A percentile compares a stretch with the other conserved stretches of the same genome.
Evolutionary conservation across 2,797 vertebrate genomes (phyloP).

Genomic region (Lithobates sylvaticus): DNA sequence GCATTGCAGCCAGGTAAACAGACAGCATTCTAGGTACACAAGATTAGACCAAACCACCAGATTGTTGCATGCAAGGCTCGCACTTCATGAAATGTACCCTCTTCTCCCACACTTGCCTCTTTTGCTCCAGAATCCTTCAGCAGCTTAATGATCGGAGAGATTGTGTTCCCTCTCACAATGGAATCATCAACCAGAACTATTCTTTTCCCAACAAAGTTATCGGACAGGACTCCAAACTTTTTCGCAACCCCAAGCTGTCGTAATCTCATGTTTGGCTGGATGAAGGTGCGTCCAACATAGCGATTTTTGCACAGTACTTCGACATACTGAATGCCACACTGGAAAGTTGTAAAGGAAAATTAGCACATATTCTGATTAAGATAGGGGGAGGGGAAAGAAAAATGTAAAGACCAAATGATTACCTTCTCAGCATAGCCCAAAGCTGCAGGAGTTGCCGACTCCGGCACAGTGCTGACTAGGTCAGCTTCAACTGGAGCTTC

Average conservation of each 20-base stretch:
- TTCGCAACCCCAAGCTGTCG: constrained; percentile 97
- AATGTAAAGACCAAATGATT: constrained; percentile 9
- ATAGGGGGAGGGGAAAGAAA: background rate
- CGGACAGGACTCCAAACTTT: constrained; percentile 95
- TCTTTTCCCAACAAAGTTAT: constrained; percentile 95
- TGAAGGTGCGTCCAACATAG: constrained; percentile 96
- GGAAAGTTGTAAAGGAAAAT: constrained; percentile 31
- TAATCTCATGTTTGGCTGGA: constrained; percentile 95
- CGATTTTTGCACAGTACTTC: constrained; percentile 98
- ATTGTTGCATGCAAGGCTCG: too few species aligned
- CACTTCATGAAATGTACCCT: background rate
- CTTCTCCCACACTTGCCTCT: constrained; percentile 80
- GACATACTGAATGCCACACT: constrained; percentile 92
- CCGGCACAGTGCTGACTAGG: constrained; percentile 96
- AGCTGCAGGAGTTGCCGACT: constrained; percentile 96
- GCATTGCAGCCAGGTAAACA: too few species aligned
- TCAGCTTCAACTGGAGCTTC: constrained; percentile 96
- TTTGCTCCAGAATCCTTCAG: constrained; percentile 95
- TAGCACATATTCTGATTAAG: background rate
- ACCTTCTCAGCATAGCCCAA: constrained; percentile 95
- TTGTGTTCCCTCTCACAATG: constrained; percentile 97
- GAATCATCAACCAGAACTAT: constrained; percentile 96
- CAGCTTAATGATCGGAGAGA: constrained; percentile 96
- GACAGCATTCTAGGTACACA: too few species aligned
- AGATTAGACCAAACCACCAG: too few species aligned